Evolutionary conservation across 2,113 vertebrate species (phyloP), one percentile per base, ranked within the genome.

Genomic region (Charina bottae): DNA sequence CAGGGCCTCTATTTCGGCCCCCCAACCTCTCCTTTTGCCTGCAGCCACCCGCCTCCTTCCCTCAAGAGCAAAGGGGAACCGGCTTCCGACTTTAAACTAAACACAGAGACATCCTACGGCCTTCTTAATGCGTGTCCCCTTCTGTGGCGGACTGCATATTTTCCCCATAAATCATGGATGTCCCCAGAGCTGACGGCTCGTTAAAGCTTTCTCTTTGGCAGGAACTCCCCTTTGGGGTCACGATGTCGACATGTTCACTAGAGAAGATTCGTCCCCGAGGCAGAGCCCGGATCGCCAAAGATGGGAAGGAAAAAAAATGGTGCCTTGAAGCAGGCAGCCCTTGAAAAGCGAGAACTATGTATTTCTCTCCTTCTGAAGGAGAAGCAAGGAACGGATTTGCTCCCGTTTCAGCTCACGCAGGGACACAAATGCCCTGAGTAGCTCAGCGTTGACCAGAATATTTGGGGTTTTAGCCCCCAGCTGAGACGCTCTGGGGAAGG

Each of bases 161-260:
- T 94, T 93, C 94, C 5, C 96, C 87, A 6, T 95, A 95, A 96
- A 97, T 97, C 96, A 97, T 97, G 96, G 96, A 96, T 96, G 94
- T 96, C 95, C 94, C 95, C 92, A 1, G 1, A 97, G 94, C 93
- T 93, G 94, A 94, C 95, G 94, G 91, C 95, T 97, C 97, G 97
- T 97, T 96, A 97, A 95, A 96, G 97, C 96, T 94, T 95, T 49
- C 91, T 93, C 96, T 96, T 96, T 97, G 95, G 95, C 96, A 93
- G 96, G 58, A 95, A 95, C 97, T 94, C 97, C 96, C 95, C 91
- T 96, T 93, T 84, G 84, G 95, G 96, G 96, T 97, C 95, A 97
- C 0, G 89, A 93, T 96, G 97, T 97, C 97, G 89, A 96, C 95
- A 92, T 97, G 96, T 97, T 97, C 96, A 97, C 96, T 97, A 97